A percentile compares a stretch with the other conserved stretches of the same genome.
Evolutionary conservation across 2,113 vertebrate genomes (phyloP).

Genomic region (Picathartes gymnocephalus): DNA sequence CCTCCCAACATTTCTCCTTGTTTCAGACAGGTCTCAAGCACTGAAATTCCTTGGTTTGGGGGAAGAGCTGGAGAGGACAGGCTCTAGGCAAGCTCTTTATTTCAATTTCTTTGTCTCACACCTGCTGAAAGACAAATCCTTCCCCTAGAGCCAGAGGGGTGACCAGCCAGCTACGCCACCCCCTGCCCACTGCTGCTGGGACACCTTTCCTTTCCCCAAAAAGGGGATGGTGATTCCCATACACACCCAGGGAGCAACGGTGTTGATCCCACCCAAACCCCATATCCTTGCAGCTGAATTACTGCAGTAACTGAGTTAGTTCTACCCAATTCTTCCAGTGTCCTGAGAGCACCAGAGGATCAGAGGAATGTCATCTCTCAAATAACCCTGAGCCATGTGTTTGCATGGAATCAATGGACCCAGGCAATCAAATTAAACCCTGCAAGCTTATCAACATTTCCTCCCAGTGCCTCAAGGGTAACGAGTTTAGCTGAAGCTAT

Average conservation of each 20-base stretch:
- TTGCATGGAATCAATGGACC: neutral
- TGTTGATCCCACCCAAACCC: neutral
- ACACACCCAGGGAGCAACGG: neutral
- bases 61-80: neutral
- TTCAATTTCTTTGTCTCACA: neutral
- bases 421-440: neutral
- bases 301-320: neutral
- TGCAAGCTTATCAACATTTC: conserved; percentile 16
- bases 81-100: neutral
- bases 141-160: neutral
- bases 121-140: neutral
- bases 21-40: neutral
- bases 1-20: neutral
- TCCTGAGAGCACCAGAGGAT: neutral
- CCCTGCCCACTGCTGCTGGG: neutral
- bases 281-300: neutral
- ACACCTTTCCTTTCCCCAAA: neutral
- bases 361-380: neutral
- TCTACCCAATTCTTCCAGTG: neutral
- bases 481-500: neutral
- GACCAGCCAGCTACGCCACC: neutral
- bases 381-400: neutral
- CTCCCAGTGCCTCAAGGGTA: neutral
- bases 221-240: neutral
- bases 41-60: neutral